Evolutionary conservation across 2,888 invertebrate genomes (phyloP).

Genomic region (Nymphalis c-album): DNA sequence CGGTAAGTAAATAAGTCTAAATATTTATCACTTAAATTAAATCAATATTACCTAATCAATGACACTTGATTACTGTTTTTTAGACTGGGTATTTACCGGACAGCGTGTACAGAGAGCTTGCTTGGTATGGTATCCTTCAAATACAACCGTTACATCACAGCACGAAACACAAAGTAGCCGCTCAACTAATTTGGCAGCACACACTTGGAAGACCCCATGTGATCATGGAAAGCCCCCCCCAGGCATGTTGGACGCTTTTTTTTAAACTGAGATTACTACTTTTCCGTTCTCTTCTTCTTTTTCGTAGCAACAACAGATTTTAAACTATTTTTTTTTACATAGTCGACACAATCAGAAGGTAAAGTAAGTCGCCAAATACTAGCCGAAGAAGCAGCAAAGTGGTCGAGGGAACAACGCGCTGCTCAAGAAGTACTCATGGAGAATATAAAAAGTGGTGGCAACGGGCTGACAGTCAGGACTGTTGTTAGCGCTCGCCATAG

Average conservation of each 20-base stretch:
- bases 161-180: conserved; percentile 70
- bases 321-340: conserved; percentile 25
- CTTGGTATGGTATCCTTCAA: conserved; percentile 76
- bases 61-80: conserved; percentile 9
- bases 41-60: neutral
- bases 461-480: conserved; percentile 71
- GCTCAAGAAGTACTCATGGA: conserved; percentile 76
- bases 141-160: conserved; percentile 74
- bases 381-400: conserved; percentile 75
- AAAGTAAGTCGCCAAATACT: conserved; percentile 72
- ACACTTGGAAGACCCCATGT: conserved; percentile 74
- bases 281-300: neutral
- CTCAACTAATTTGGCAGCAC: conserved; percentile 75
- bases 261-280: neutral
- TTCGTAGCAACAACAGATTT: neutral
- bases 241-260: conserved; percentile 48
- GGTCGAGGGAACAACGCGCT: conserved; percentile 74
- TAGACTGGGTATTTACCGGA: conserved; percentile 76
- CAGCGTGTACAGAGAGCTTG: conserved; percentile 73
- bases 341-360: conserved; percentile 73
- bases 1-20: conserved; percentile 51
- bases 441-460: conserved; percentile 74
- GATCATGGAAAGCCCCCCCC: conserved; percentile 74
- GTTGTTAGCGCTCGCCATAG: conserved; percentile 58
- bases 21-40: neutral